Base-by-base conservation (phyloP, 2,797 vertebrate genomes). In the Bradypus variegatus region DNA sequence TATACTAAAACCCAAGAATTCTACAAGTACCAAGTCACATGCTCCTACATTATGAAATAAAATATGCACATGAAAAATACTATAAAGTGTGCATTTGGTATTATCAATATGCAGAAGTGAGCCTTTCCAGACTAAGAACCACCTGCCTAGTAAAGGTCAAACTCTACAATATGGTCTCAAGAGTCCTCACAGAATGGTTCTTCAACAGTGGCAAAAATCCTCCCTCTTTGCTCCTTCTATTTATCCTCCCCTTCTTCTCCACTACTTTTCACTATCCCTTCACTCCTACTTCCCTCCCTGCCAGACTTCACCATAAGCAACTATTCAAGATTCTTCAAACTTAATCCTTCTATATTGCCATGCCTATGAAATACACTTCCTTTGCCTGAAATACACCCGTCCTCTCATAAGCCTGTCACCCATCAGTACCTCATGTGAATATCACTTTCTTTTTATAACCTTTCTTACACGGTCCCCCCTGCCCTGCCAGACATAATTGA, bases 131-230 rank as follows among this genome's bases (percentile, higher is more conserved):
- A 89, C 67, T 84, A 76, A 91, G 93, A 94, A 41, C 13, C 29
- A 84, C 29, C 27, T 92, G 72, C 33, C 18, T 88, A 36, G 58
- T 78, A 87, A 81, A 89, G 78, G 45, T 23, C 41, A 81, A 80
- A 73, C 18, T 87, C 50, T 86, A 38, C 78, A 58, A 72, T 19
- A 70, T 5, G 84, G 38, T 73, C 29, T n/a, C n/a, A 48, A 90
- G 45, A 76, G 48, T 91, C 69, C 69, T 88, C 85, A 77, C 0
- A 64, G 4, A 87, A 79, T 1, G 25, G 8, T 70, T 79, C 5
- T 75, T 93, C 76, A 93, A 36, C n/a, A 92, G 65, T 76, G 73
- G 67, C 83, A 93, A 85, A 91, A 88, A 36, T 25, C 6, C 11
- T 84, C 14, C 64, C 33, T 31, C 45, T 76, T 21, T 21, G 6